phyloP scores from a whole-genome alignment of 2,113 vertebrate genomes.

The Osmerus mordax region DNA sequence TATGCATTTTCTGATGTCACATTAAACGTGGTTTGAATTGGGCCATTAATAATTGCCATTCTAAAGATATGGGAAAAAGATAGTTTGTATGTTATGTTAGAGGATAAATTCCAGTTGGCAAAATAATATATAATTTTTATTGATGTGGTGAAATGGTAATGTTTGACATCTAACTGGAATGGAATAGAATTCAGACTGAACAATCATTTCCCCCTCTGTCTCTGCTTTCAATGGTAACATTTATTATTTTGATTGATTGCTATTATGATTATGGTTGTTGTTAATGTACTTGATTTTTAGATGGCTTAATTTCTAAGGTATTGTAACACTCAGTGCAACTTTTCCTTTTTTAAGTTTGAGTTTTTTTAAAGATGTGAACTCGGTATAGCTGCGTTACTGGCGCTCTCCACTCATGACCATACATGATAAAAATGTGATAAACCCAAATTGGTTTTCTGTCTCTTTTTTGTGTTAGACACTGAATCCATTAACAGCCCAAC shows the following conservation, averaged over 20 bases:
- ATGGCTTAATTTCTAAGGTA: slow-evolving; percentile 63
- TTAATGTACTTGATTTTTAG: slow-evolving; percentile 67
- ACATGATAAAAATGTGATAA: slow-evolving; percentile 71
- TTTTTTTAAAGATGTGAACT: slow-evolving; percentile 55
- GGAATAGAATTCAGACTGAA: slow-evolving; percentile 67
- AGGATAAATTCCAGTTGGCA: slow-evolving; percentile 31
- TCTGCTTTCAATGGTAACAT: slow-evolving; percentile 63
- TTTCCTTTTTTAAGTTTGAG: slow-evolving; percentile 36
- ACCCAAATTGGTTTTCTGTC: slow-evolving; percentile 35
- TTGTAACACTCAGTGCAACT: slow-evolving; percentile 69
- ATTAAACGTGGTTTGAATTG: slow-evolving; percentile 19
- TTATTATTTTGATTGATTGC: slow-evolving; percentile 56
- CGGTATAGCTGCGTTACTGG: slow-evolving; percentile 74
- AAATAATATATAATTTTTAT: neutral
- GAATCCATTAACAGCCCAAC: no score
- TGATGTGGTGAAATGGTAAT: neutral
- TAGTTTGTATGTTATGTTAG: slow-evolving; percentile 4
- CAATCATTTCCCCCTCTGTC: slow-evolving; percentile 36
- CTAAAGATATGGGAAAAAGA: slow-evolving; percentile 18
- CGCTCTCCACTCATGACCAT: slow-evolving; percentile 68
- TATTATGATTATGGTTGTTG: slow-evolving; percentile 59
- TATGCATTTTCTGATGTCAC: slow-evolving; percentile 23
- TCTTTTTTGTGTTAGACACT: slow-evolving; percentile 20
- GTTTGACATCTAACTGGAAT: slow-evolving; percentile 40
- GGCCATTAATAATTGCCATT: slow-evolving; percentile 24